Evolutionary conservation across 2,888 invertebrate genomes (phyloP), one percentile per base, ranked within the genome.

Genomic region (Philhelius pedissequus): DNA sequence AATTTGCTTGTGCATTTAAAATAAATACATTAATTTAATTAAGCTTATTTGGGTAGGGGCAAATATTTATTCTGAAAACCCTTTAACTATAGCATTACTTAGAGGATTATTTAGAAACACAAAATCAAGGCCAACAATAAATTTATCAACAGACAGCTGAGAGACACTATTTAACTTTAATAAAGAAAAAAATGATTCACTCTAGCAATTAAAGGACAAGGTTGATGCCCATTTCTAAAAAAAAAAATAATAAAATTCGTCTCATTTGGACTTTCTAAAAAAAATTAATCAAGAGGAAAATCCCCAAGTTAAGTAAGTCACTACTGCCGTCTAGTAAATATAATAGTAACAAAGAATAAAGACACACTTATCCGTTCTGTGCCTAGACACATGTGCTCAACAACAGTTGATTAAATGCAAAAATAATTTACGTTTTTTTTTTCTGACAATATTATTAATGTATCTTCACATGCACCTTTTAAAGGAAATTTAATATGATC

Each of bases 321-420:
- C 8, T 35, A 1, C 35, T 56, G 20, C 20, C 13, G 60, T 60
- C 60, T 40, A 11, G 60, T 15, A 60, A 25, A 54, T 9, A 13
- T n/a, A n/a, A 1, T 45, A 22, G n/a, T 25, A 25, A 15, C 20
- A 74, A 27, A 4, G n/a, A n/a, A 25, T 15, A 43, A 75, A 50
- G 52, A 76, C 56, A 45, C 58, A 62, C 25, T 48, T 27, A 66
- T 54, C 15, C 18, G 25, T 43, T 15, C 43, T 48, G 4, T 48
- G 69, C 45, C 32, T 22, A 71, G 32, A 9, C n/a, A 18, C 40
- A 83, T 83, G 83, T 83, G 83, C 83, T 83, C 83, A 69, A 83
- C 83, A 83, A 83, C 79, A 78, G 83, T 83, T 70, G 83, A 74
- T 74, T 69, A 11, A 62, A 18, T 56, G 64, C 60, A 78, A 78